These are phyloP conservation scores for Temnothorax nylanderi DNA, from an alignment of 1,140 invertebrate species.

Conservation along the genomic window DNA sequence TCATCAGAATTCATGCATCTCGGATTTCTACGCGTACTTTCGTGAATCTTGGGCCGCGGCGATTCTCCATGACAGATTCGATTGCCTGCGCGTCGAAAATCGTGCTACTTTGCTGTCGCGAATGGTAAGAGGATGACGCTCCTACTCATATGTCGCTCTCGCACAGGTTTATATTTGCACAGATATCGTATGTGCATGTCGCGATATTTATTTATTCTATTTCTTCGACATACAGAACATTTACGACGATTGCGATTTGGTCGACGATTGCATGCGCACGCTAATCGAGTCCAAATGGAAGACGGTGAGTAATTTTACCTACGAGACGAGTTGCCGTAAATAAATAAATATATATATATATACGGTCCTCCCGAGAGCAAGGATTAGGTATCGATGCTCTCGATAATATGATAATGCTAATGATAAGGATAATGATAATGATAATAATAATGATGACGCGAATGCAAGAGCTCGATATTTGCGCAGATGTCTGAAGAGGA, in stretches of 20 bases:
- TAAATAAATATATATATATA: too few relatives aligned
- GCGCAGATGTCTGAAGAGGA: slow-evolving; percentile 61
- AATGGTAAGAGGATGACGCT: slow-evolving; percentile 36
- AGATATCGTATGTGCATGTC: not conserved
- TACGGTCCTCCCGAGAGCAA: not conserved
- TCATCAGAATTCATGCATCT: slow-evolving; percentile 80
- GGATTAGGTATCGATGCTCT: not conserved
- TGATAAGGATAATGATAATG: too few relatives aligned
- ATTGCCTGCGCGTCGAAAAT: slow-evolving; percentile 80
- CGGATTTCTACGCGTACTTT: slow-evolving; percentile 88
- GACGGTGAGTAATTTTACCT: slow-evolving; percentile 59
- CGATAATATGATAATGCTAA: not conserved
- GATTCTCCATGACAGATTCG: slow-evolving; percentile 87
- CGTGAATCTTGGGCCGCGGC: slow-evolving; percentile 87
- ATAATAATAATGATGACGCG: too few relatives aligned
- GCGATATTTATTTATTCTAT: too few relatives aligned
- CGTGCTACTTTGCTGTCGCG: slow-evolving; percentile 58
- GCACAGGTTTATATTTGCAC: too few relatives aligned
- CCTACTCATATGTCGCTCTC: too few relatives aligned
- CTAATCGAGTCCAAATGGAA: slow-evolving; percentile 56
- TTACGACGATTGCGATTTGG: slow-evolving; percentile 28
- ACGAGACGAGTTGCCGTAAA: too few relatives aligned
- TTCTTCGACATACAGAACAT: slow-evolving; percentile 22
- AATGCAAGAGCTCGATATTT: slow-evolving; percentile 1
- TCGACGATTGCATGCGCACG: slow-evolving; percentile 52